A percentile compares a stretch with the other conserved stretches of the same genome.
Conservation (phyloP, 2,797 vertebrate species). For the Pachyuromys duprasi region DNA sequence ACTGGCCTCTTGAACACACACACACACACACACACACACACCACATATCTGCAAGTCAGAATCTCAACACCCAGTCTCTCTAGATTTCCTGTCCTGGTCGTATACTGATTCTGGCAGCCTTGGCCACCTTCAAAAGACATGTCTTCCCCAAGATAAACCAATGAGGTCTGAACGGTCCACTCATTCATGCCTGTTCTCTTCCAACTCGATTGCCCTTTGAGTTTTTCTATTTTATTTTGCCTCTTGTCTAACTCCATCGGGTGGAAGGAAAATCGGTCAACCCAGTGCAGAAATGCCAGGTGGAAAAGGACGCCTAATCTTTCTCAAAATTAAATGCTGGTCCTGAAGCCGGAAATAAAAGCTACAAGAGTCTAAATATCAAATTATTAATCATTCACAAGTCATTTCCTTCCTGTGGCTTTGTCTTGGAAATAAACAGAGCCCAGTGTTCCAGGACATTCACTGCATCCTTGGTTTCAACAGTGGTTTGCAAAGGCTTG, state of each 20-base stretch:
- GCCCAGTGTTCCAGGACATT: not conserved
- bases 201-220: not conserved
- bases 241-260: not conserved
- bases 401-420: not conserved
- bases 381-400: constrained; percentile 58
- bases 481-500: constrained; percentile 45
- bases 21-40: not conserved
- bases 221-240: not conserved
- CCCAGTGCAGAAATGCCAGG: not conserved
- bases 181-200: not conserved
- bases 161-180: not conserved
- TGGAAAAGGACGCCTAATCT: not conserved
- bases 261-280: not conserved
- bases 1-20: not conserved
- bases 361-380: constrained; percentile 31
- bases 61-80: not conserved
- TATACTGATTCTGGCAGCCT: not conserved
- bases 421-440: constrained; percentile 57
- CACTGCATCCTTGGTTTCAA: constrained; percentile 45
- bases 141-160: not conserved
- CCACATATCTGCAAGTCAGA: not conserved
- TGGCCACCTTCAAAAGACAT: not conserved
- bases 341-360: constrained; percentile 50
- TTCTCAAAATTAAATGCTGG: constrained; percentile 58
- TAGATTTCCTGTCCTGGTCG: not conserved